phyloP scores from a whole-genome alignment of 2,797 vertebrate species.

The Spinus olivaceus region DNA sequence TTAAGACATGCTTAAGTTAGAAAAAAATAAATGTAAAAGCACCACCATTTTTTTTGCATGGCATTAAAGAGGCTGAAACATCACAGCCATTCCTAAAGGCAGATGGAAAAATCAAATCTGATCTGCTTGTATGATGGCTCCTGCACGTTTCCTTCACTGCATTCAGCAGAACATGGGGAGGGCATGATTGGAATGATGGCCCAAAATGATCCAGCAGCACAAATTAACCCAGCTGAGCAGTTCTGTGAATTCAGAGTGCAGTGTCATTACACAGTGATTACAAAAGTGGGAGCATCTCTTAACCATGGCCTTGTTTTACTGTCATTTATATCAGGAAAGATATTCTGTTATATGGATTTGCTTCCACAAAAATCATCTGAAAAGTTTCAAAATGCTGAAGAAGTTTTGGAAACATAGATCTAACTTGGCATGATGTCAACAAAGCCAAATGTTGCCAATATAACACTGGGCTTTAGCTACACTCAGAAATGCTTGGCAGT shows the following conservation, averaged over 20 bases:
- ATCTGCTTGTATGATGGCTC: background rate
- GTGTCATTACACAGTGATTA: background rate
- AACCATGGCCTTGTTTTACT: background rate
- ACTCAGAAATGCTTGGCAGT: background rate
- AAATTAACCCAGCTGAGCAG: conserved; percentile 1
- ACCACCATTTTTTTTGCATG: background rate
- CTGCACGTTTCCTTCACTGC: background rate
- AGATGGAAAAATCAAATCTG: background rate
- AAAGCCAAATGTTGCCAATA: background rate
- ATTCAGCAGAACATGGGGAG: background rate
- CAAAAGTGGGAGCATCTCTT: background rate
- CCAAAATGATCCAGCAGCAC: background rate
- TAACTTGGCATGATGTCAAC: background rate
- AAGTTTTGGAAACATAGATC: background rate
- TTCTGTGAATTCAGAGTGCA: background rate
- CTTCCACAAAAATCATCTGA: background rate
- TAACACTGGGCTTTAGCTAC: background rate
- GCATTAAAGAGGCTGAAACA: background rate
- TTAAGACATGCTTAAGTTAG: background rate
- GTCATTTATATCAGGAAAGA: background rate
- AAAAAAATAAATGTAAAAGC: background rate
- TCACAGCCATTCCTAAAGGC: background rate
- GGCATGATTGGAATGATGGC: background rate
- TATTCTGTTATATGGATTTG: background rate
- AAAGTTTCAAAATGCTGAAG: background rate